Base-by-base conservation (phyloP, 2,113 vertebrate genomes). In the Nicator chloris region DNA sequence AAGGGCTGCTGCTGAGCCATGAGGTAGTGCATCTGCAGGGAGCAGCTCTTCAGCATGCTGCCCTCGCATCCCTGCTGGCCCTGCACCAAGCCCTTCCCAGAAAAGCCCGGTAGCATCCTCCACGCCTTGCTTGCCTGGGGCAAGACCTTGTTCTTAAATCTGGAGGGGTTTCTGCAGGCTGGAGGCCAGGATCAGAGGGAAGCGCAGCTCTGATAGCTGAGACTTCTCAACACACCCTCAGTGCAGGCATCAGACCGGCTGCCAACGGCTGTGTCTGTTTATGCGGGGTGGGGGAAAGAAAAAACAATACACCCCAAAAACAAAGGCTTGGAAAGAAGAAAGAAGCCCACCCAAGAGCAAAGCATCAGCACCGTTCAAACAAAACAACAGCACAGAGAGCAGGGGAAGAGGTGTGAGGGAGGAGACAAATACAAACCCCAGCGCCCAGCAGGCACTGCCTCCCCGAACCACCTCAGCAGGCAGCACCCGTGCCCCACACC, bases 291-390 rank as follows among this genome's bases (percentile, higher is more conserved):
- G 83, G 91, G 93, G 37, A 90, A 86, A 90, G 35, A 61, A 78
- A 85, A 90, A 93, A 81, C 83, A 96, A 90, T 93, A 96, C 90
- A 96, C 83, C 82, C 78, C 83, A 94, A 95, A 97, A 93, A 72
- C 86, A 96, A 96, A 95, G 88, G 77, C 86, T 80, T 84, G 73
- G 80, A 88, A 93, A 86, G 90, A 94, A 93, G 54, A 93, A 90
- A 94, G 79, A 75, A 94, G 94, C 94, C 88, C 95, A 96, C 95
- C 93, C 94, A 96, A 88, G 94, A 90, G 95, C 84, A 95, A 91
- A 93, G 83, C 84, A 88, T 59, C 88, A 96, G 91, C 82, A 93
- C 92, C 7, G 0, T 76, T 79, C 89, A 90, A 96, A 93, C 72
- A 91, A 77, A 94, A 95, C 87, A 93, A 86, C 79, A 92, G 90